A percentile compares a stretch with the other conserved stretches of the same genome.
Evolutionary conservation across 2,797 vertebrate genomes (phyloP).

Genomic region (Meriones psammophilus): DNA sequence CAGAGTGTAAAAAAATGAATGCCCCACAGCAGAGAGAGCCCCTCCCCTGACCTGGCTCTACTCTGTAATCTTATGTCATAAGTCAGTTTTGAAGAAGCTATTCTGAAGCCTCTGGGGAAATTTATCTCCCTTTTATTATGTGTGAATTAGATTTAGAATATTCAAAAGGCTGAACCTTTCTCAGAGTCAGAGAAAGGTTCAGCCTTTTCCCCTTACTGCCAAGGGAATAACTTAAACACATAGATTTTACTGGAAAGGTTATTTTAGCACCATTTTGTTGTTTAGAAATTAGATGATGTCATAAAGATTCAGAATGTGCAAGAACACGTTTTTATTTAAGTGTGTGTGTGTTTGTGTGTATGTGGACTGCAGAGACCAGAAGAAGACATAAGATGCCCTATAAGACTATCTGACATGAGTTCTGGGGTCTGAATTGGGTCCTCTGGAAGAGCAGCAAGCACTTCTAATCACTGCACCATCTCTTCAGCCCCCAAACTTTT

Average conservation of each 20-base stretch:
- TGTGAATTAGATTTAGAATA: conserved; percentile 18
- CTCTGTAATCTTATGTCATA: neutral
- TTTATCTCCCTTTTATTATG: neutral
- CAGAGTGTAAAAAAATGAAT: neutral
- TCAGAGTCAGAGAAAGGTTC: conserved; percentile 1
- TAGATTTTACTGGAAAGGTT: neutral
- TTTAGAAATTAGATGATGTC: conserved; percentile 7
- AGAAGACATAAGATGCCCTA: no score
- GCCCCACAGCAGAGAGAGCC: neutral
- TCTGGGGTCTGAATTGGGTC: neutral
- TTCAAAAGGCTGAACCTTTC: neutral
- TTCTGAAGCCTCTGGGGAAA: conserved; percentile 12
- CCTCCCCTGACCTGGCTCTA: neutral
- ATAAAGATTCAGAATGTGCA: neutral
- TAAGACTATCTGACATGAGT: neutral
- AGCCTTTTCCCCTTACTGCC: neutral
- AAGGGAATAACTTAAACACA: neutral
- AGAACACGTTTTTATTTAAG: conserved; percentile 30
- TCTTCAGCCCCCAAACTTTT: neutral
- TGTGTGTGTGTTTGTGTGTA: neutral
- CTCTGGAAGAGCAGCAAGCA: neutral
- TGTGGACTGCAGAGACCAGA: neutral
- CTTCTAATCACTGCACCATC: neutral
- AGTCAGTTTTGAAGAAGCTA: neutral
- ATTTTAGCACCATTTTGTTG: conserved; percentile 1